phyloP scores from a whole-genome alignment of 2,888 invertebrate species.

The Drosophila limbata region DNA sequence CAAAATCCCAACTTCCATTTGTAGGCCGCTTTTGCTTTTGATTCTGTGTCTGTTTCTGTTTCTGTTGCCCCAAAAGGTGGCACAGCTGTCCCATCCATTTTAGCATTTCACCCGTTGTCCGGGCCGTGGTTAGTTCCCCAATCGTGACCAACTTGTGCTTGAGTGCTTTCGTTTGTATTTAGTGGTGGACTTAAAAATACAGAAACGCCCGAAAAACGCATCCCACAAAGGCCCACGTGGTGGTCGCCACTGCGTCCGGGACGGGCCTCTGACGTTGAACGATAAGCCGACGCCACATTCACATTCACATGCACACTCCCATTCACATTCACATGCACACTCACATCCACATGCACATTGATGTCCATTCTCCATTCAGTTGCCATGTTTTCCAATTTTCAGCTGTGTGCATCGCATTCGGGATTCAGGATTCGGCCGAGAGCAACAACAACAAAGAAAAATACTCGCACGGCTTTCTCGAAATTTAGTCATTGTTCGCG shows the following conservation, averaged over 20 bases:
- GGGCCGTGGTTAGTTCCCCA: conserved; percentile 56
- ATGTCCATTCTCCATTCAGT: conserved; percentile 41
- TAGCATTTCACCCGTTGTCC: conserved; percentile 14
- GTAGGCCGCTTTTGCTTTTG: conserved; percentile 60
- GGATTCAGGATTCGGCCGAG: conserved; percentile 52
- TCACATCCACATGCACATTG: conserved; percentile 27
- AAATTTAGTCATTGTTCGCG: conserved; percentile 81
- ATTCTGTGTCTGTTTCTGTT: conserved; percentile 20
- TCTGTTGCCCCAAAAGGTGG: conserved; percentile 36
- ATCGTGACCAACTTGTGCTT: conserved; percentile 82
- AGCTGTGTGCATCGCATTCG: conserved; percentile 62
- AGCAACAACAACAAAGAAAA: conserved; percentile 62
- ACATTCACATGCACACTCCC: conserved; percentile 13
- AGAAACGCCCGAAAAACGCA: conserved; percentile 52
- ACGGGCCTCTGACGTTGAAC: conserved; percentile 64
- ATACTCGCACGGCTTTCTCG: conserved; percentile 61
- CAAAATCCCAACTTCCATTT: conserved; percentile 84
- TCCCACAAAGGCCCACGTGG: conserved; percentile 65
- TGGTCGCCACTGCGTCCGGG: conserved; percentile 63
- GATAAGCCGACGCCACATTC: conserved; percentile 60
- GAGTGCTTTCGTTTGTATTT: conserved; percentile 84
- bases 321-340: conserved; percentile 17
- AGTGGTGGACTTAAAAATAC: conserved; percentile 84
- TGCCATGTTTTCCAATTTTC: conserved; percentile 76
- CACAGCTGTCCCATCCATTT: conserved; percentile 18